Percentiles rank a stretch among this genome's conserved stretches.
These are phyloP conservation scores for Synergus japonicus DNA, from an alignment of 2,888 invertebrate genomes.

Conservation along the genomic window DNA sequence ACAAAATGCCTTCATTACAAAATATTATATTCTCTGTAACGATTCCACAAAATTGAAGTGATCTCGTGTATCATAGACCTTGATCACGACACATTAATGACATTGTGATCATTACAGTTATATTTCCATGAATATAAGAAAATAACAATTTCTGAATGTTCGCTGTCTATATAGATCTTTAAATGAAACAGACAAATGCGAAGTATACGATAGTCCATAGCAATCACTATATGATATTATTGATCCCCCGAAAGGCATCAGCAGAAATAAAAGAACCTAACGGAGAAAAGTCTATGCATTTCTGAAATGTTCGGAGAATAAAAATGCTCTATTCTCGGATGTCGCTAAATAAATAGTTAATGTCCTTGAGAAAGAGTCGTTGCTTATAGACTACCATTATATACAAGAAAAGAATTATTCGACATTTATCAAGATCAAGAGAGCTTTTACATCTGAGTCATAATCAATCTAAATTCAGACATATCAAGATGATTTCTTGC, in stretches of 20 bases:
- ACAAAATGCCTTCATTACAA: not conserved
- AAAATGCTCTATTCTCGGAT: not conserved
- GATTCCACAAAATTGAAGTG: not conserved
- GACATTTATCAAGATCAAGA: not conserved
- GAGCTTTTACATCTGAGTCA: not conserved
- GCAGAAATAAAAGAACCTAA: constrained; percentile 7
- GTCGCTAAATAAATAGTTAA: not conserved
- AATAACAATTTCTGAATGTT: not conserved
- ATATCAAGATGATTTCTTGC: too few relatives aligned
- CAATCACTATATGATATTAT: constrained; percentile 4
- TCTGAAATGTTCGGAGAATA: not conserved
- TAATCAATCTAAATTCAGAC: not conserved
- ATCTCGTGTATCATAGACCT: not conserved
- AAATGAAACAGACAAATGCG: not conserved
- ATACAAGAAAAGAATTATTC: not conserved
- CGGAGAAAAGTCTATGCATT: constrained; percentile 7
- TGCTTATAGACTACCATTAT: not conserved
- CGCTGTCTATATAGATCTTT: not conserved
- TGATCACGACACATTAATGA: not conserved
- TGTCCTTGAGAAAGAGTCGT: not conserved
- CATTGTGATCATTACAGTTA: not conserved
- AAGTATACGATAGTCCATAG: not conserved
- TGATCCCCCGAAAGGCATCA: not conserved
- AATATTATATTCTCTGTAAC: not conserved
- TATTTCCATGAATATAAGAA: constrained; percentile 4